Evolutionary conservation across 2,888 invertebrate genomes (phyloP).

Genomic region (Physocephala rufipes): DNA sequence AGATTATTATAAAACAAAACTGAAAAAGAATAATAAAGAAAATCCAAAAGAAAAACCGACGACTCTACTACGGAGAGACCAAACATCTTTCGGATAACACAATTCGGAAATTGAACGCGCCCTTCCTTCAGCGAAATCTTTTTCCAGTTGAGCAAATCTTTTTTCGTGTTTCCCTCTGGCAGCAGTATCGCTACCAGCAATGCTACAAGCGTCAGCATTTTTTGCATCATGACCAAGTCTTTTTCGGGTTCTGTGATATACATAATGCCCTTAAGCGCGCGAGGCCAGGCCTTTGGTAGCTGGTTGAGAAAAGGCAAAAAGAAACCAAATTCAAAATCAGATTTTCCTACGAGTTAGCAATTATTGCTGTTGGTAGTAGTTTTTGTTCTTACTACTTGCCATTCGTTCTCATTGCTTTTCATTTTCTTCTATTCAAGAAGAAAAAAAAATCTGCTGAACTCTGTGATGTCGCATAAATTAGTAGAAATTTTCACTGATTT

Average conservation of each 20-base stretch:
- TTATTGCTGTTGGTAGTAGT: not conserved
- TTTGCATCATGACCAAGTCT: too few relatives aligned
- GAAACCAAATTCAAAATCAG: not conserved
- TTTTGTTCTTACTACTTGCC: not conserved
- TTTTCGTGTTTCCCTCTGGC: constrained; percentile 7
- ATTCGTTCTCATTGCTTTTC: not conserved
- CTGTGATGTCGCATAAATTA: constrained; percentile 58
- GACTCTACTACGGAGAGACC: too few relatives aligned
- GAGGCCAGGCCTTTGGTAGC: not conserved
- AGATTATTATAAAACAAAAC: too few relatives aligned
- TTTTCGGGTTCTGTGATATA: too few relatives aligned
- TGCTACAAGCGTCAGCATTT: too few relatives aligned
- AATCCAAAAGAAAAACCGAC: too few relatives aligned
- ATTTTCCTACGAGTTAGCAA: too few relatives aligned
- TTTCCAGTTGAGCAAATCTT: constrained; percentile 2
- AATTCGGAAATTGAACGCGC: too few relatives aligned
- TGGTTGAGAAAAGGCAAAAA: not conserved
- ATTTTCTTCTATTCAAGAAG: not conserved
- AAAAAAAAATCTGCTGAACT: not conserved
- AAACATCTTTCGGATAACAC: too few relatives aligned
- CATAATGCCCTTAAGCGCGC: too few relatives aligned
- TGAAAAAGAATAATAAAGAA: too few relatives aligned
- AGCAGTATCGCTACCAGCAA: not conserved
- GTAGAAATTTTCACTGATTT: constrained; percentile 60
- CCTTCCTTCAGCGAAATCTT: not conserved